Evolutionary conservation across 2,797 vertebrate species (phyloP).

Genomic region (Parambassis ranga): DNA sequence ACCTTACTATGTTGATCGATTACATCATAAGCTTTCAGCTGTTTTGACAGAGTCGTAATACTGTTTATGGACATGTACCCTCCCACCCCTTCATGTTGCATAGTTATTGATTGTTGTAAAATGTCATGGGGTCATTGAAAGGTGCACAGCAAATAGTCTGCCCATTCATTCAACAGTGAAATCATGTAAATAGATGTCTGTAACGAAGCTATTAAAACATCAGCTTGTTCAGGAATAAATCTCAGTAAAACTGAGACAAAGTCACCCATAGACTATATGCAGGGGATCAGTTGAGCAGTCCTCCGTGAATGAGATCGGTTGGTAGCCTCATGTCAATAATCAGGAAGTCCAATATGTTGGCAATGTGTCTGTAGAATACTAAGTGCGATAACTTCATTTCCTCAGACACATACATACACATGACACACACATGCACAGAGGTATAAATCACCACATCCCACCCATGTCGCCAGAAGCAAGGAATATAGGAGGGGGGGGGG

Average conservation of each 20-base stretch:
- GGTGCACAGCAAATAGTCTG: background rate
- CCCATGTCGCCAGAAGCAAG: constrained; percentile 52
- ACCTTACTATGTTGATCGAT: constrained; percentile 48
- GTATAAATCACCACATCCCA: constrained; percentile 74
- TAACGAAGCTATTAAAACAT: background rate
- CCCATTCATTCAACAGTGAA: background rate
- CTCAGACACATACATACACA: constrained; percentile 26
- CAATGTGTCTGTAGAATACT: constrained; percentile 45
- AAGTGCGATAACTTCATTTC: constrained; percentile 47
- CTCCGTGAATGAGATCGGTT: constrained; percentile 15
- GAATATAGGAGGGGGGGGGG: constrained; percentile 52
- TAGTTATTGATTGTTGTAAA: constrained; percentile 58
- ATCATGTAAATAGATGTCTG: background rate
- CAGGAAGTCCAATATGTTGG: constrained; percentile 39
- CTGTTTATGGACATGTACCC: constrained; percentile 34
- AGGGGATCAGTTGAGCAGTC: background rate
- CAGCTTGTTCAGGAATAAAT: background rate
- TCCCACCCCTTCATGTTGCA: constrained; percentile 12
- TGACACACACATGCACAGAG: constrained; percentile 35
- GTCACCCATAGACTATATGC: too few relatives aligned
- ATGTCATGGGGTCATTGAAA: constrained; percentile 36
- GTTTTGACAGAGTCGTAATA: constrained; percentile 46
- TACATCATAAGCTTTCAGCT: constrained; percentile 55
- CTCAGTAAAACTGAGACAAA: background rate
- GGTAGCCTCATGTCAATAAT: constrained; percentile 22